Evolutionary conservation across 2,888 invertebrate species (phyloP), one percentile per base, ranked within the genome.

Genomic region (Drymonia ruficornis): DNA sequence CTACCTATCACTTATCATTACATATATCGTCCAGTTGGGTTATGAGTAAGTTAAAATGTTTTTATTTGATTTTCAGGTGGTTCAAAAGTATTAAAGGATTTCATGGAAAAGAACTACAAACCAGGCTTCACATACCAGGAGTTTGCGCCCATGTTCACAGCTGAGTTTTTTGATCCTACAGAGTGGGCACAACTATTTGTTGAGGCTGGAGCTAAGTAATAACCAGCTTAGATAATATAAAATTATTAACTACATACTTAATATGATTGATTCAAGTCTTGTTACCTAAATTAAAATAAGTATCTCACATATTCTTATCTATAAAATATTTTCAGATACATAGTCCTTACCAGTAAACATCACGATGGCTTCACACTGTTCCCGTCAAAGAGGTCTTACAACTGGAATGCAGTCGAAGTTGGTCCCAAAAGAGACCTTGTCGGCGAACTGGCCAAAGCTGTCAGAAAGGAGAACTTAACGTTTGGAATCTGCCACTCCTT

Each of bases 41-140:
- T n/a, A n/a, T n/a, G n/a, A n/a, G n/a, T 9, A 11, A 31, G 12
- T 31, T 31, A 11, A 2, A 18, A 12, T 8, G 9, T 23, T 23
- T 23, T 23, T 18, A 12, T 18, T 15, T 40, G 7, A 18, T 50
- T 63, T 67, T 49, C 64, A 82, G 87, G 79, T 43, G 87, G 86
- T 12, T 70, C 72, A 43, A 72, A 84, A 13, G 81, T 86, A 19
- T 93, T 94, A 67, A 78, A 84, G 2, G 78, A 94, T 0, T 99
- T 96, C 80, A 98, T 99, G 97, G 83, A 94, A 31, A 90, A 95
- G 34, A 97, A 97, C 77, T 99, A 97, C 83, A 95, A 95, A 52
- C 97, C 97, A 2, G 94, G 93, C 49, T 98, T 97, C 75, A 95
- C 96, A 0, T 99, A 99, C 86, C 98, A 98, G 77, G 97, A 99